Base-by-base conservation (phyloP, 2,113 vertebrate genomes). In the Baryphthengus martii region DNA sequence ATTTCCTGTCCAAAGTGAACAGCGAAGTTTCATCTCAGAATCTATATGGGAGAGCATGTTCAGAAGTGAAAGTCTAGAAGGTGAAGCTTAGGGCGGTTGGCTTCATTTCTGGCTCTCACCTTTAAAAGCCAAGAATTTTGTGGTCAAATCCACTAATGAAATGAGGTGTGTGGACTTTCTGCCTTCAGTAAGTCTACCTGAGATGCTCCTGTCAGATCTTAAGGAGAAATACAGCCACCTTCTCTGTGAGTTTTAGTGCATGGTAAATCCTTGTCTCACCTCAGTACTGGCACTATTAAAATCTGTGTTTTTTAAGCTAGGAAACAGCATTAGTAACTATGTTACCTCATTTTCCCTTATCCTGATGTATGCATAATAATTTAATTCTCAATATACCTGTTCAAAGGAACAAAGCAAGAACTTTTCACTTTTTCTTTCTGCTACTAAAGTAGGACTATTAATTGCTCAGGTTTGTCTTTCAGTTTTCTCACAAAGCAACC, bases 391-490 rank as follows among this genome's bases (percentile, higher is more conserved):
- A 29, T 53, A 25, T 90, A 68, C 23, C 13, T 71, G 11, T 40
- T 94, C 61, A 78, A 71, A 91, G 21, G 67, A 96, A 74, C 18
- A 88, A 95, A 91, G 39, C 20, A 78, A 85, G 71, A 95, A 65
- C 45, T 78, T 88, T 72, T 90, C 25, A 8, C 66, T 66, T 78
- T 71, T 15, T 50, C 79, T 88, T 63, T 56, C 74, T 93, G 29
- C 88, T 37, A 66, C 35, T 89, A 44, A 53, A 67, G 40, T 63
- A 81, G 47, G 33, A 40, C 40, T 80, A 35, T 49, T 96, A 62
- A 91, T 89, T 97, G 63, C 66, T 91, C 42, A 62, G 55, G 35
- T 97, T 92, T 95, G 26, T 77, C 84, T 93, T 96, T 78, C 91
- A 37, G 40, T 92, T 97, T 96, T 95, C 72, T 81, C 49, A 77